Percentiles rank a stretch among this genome's conserved stretches.
phyloP scores from a whole-genome alignment of 2,797 vertebrate species.

The Sciaenops ocellatus region DNA sequence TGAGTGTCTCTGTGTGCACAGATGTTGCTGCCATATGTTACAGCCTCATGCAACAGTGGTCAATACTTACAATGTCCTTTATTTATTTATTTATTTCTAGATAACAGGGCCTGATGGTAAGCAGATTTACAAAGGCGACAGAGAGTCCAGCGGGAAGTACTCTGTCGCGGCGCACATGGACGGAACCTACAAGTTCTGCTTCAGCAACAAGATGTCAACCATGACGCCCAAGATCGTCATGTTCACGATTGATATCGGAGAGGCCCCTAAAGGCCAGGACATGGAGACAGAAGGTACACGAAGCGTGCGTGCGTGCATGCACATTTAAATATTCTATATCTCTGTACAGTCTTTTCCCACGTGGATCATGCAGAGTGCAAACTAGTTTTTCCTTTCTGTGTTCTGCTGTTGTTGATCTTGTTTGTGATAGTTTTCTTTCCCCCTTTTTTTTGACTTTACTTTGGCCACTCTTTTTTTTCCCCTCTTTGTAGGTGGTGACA shows the following conservation, averaged over 20 bases:
- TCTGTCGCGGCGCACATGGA: conserved; percentile 99
- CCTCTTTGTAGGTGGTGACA: conserved; percentile 81
- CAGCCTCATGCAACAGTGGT: neutral
- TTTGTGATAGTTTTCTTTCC: conserved; percentile 13
- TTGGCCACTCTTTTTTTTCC: conserved; percentile 57
- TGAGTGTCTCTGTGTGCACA: neutral
- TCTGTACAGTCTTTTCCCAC: neutral
- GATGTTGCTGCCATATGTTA: conserved; percentile 65
- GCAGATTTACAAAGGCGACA: conserved; percentile 97
- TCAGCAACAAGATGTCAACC: conserved; percentile 99
- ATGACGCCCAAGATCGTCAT: conserved; percentile 99
- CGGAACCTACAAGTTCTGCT: conserved; percentile 98
- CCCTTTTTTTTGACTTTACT: conserved; percentile 38
- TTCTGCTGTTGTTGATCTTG: conserved; percentile 14
- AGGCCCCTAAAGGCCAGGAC: conserved; percentile 96
- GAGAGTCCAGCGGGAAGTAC: conserved; percentile 98
- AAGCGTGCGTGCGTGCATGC: neutral
- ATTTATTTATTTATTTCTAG: conserved; percentile 70
- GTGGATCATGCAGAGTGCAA: neutral
- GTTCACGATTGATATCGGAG: conserved; percentile 99
- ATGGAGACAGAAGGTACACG: conserved; percentile 98
- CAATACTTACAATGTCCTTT: too few relatives aligned
- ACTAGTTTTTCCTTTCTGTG: conserved; percentile 7
- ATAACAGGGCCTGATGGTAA: conserved; percentile 98
- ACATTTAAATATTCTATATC: neutral